Percentiles rank a stretch among this genome's conserved stretches.
These are phyloP conservation scores for Thamnophis elegans DNA, from an alignment of 2,797 vertebrate genomes.

Conservation along the genomic window DNA sequence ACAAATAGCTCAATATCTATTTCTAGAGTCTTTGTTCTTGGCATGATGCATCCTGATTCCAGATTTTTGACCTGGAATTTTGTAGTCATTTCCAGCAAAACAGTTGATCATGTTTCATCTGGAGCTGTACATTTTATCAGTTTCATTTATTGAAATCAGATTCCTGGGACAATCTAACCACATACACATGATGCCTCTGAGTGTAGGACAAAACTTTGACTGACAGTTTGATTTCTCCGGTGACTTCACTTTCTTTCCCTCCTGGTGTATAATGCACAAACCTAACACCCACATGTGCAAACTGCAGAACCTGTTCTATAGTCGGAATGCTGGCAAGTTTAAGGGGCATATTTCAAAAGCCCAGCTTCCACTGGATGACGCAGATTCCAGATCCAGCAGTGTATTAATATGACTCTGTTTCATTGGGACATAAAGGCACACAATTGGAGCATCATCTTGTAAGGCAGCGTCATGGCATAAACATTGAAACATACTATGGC, in stretches of 20 bases:
- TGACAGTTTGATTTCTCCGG: not conserved
- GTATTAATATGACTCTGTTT: rapidly evolving
- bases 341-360: not conserved
- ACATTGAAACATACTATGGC: not conserved
- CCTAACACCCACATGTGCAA: not conserved
- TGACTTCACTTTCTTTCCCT: not conserved
- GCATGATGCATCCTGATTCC: conserved; percentile 25
- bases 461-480: not conserved
- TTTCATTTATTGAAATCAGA: conserved; percentile 19
- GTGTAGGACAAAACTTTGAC: not conserved
- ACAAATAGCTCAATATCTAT: conserved; percentile 34
- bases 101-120: conserved; percentile 35
- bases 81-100: conserved; percentile 55
- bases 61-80: conserved; percentile 46
- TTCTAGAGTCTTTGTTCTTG: conserved; percentile 54
- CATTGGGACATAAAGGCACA: rapidly evolving
- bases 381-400: rapidly evolving
- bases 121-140: not conserved
- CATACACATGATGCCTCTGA: not conserved
- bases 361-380: rapidly evolving
- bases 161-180: not conserved
- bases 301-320: not conserved
- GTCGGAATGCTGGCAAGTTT: not conserved
- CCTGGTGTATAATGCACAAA: not conserved
- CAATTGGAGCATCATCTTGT: rapidly evolving